Percentiles rank a stretch among this genome's conserved stretches.
Conservation (phyloP, 2,888 invertebrate genomes). For the Dorcus parallelipipedus region DNA sequence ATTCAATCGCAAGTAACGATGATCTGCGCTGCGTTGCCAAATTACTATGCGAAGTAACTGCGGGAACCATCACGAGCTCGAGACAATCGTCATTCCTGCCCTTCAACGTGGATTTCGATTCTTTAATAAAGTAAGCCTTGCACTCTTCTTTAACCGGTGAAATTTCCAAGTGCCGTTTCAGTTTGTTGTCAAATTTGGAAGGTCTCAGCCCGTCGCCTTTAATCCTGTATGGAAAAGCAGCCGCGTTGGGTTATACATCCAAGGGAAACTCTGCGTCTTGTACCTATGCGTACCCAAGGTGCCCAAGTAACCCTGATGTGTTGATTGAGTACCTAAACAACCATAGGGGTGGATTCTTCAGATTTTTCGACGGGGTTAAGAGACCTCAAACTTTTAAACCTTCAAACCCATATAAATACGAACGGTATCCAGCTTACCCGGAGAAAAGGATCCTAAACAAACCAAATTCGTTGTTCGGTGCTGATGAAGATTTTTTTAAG, state of each 20-base stretch:
- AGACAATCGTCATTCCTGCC: conserved; percentile 34
- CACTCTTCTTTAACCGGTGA: background rate
- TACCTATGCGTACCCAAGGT: conserved; percentile 65
- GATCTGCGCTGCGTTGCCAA: conserved; percentile 77
- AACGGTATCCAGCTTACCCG: background rate
- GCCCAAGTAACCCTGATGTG: conserved; percentile 70
- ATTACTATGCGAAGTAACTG: conserved; percentile 75
- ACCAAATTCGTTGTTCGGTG: background rate
- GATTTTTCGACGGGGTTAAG: conserved; percentile 64
- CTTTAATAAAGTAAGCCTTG: conserved; percentile 59
- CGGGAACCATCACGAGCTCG: conserved; percentile 47
- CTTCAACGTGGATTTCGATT: conserved; percentile 52
- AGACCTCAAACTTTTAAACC: conserved; percentile 32
- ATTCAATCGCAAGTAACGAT: conserved; percentile 66
- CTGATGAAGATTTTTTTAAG: background rate
- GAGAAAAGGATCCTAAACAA: conserved; percentile 6
- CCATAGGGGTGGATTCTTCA: conserved; percentile 81
- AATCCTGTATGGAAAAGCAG: conserved; percentile 71
- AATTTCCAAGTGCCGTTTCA: conserved; percentile 35
- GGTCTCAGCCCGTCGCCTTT: conserved; percentile 61
- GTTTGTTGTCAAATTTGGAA: conserved; percentile 58
- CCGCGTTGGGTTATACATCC: conserved; percentile 69
- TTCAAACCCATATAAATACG: background rate
- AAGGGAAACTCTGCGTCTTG: conserved; percentile 59
- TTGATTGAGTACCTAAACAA: conserved; percentile 78